These are phyloP conservation scores for Eufriesea mexicana DNA, from an alignment of 1,140 invertebrate species.

Conservation along the genomic window DNA sequence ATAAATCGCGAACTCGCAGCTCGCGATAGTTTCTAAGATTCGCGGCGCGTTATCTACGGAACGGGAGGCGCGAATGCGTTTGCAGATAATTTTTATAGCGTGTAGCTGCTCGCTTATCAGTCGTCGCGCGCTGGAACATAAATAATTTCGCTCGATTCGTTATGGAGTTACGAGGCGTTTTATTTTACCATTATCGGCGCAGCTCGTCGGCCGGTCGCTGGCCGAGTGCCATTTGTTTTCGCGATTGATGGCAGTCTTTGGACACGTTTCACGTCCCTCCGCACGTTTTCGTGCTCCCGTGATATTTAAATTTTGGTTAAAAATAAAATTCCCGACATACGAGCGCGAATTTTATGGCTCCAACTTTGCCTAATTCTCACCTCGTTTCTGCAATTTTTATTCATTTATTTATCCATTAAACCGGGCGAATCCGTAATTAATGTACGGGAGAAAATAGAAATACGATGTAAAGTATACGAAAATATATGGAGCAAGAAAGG, in stretches of 20 bases:
- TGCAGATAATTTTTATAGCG: conserved; percentile 12
- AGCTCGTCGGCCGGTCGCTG: not conserved
- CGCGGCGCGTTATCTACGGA: not conserved
- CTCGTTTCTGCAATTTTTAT: too few relatives aligned
- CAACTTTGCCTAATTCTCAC: too few relatives aligned
- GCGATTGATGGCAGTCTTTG: not conserved
- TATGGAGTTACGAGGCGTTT: not conserved
- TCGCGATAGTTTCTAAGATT: conserved; percentile 23
- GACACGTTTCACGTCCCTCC: too few relatives aligned
- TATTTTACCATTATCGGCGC: not conserved
- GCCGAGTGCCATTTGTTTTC: not conserved
- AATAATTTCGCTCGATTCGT: conserved; percentile 10
- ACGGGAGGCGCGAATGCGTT: conserved; percentile 10
- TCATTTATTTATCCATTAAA: too few relatives aligned
- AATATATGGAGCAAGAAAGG: too few relatives aligned
- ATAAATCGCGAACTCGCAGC: not conserved
- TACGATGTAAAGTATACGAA: too few relatives aligned
- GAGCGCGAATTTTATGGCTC: too few relatives aligned
- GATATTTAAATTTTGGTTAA: not conserved
- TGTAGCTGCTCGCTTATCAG: not conserved
- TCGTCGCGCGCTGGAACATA: not conserved
- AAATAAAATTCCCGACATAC: too few relatives aligned
- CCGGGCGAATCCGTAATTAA: too few relatives aligned
- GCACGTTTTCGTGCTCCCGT: too few relatives aligned
- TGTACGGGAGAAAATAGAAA: too few relatives aligned